Evolutionary conservation across 1,140 invertebrate genomes (phyloP).

Genomic region (Aphaenogaster ashmeadi): DNA sequence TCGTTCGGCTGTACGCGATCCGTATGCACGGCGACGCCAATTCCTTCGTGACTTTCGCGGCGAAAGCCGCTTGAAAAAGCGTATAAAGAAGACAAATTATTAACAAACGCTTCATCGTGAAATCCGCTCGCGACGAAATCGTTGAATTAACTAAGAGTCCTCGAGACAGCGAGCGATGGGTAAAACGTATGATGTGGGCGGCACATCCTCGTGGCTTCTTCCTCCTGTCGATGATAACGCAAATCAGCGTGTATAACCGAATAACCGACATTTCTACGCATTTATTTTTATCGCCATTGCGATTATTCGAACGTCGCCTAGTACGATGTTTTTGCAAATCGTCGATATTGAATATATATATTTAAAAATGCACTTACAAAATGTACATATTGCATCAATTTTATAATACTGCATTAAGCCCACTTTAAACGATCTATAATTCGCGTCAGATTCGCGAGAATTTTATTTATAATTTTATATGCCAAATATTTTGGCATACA

Average conservation of each 20-base stretch:
- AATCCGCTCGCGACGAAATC: neutral
- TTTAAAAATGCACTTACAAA: neutral
- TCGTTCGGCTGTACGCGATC: neutral
- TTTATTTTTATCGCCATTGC: conserved; percentile 6
- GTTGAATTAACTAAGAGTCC: conserved; percentile 63
- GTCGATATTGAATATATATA: neutral
- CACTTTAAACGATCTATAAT: neutral
- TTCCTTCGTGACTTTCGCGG: too few relatives aligned
- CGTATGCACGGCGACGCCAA: neutral
- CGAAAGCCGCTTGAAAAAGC: conserved; percentile 14
- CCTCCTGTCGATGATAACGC: conserved; percentile 67
- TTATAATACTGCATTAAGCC: neutral
- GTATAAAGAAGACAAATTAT: conserved; percentile 42
- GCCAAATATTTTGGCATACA: neutral
- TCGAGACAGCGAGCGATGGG: conserved; percentile 22
- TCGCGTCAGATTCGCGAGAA: neutral
- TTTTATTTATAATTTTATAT: neutral
- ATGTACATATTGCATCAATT: neutral
- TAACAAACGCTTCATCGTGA: conserved; percentile 53
- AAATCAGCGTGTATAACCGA: conserved; percentile 35
- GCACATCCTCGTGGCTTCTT: conserved; percentile 61
- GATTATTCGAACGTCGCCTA: neutral
- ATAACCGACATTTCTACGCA: conserved; percentile 7
- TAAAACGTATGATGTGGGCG: conserved; percentile 54
- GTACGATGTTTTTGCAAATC: neutral